Base-by-base conservation (phyloP, 1,140 invertebrate genomes). In the Drosophila obscura region DNA sequence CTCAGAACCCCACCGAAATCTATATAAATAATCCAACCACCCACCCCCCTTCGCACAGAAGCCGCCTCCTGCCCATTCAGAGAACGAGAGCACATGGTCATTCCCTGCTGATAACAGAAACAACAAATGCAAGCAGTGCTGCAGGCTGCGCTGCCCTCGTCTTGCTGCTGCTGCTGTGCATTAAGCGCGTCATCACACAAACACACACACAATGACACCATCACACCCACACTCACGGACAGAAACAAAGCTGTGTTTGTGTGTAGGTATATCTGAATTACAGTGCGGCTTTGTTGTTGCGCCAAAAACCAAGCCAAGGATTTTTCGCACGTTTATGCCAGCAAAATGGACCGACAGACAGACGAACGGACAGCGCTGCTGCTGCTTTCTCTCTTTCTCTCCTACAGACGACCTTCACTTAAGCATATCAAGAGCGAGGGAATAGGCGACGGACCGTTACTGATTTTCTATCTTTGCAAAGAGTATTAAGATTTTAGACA, bases 341-440 rank as follows among this genome's bases (percentile, higher is more conserved):
- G 52, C 80, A 84, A 39, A 80, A 73, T 73, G 76, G 72, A 77
- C 80, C 76, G 66, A n/a, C 43, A n/a, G 35, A 44, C 39, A 8
- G 53, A 39, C 8, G 16, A n/a, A n/a, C 16, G 53, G 31, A 24
- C 52, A 55, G 11, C 28, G 49, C 60, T 57, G 22, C 60, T 65
- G 41, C 73, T 69, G 50, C 73, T 53, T 72, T 74, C 58, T 76
- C 77, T 80, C 77, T 85, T 73, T 85, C 73, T 85, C 81, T 75
- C 77, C 74, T 85, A 87, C 82, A 87, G 83, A 87, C 82, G 82
- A 87, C 83, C 83, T 87, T 87, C 83, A 87, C 72, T 87, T 82
- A 67, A 39, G 35, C 66, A 67, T 59, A 77, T 53, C 60, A 58
- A 76, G 59, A 69, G 71, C 71, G 45, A 50, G 49, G 11, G 11